phyloP scores from a whole-genome alignment of 2,888 invertebrate species.

The Perdita meconis region DNA sequence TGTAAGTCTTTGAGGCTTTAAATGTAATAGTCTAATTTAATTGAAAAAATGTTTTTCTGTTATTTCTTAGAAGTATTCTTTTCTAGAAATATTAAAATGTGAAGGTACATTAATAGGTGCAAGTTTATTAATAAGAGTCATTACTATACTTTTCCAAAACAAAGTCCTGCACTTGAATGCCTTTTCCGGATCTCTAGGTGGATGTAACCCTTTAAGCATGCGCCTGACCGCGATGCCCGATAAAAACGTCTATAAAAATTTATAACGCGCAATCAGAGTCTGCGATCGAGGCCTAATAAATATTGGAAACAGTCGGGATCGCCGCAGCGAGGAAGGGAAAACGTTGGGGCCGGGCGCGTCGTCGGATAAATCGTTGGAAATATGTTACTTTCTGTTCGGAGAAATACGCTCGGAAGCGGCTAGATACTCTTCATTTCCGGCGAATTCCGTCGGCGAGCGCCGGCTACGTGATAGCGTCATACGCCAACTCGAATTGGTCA shows the following conservation, averaged over 20 bases:
- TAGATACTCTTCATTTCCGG: constrained; percentile 45
- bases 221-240: neutral
- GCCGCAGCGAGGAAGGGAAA: neutral
- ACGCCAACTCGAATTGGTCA: constrained; percentile 16
- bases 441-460: constrained; percentile 17
- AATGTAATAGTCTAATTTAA: too few relatives aligned
- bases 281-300: neutral
- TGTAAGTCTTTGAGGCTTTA: too few relatives aligned
- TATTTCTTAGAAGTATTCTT: too few relatives aligned
- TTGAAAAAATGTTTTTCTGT: too few relatives aligned
- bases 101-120: too few relatives aligned
- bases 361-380: constrained; percentile 31
- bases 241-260: neutral
- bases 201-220: too few relatives aligned
- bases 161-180: too few relatives aligned
- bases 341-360: neutral
- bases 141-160: too few relatives aligned
- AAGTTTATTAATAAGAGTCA: too few relatives aligned
- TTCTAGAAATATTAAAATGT: too few relatives aligned
- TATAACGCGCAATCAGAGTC: neutral
- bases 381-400: constrained; percentile 24
- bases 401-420: constrained; percentile 42
- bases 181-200: too few relatives aligned
- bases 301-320: neutral
- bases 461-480: constrained; percentile 19